These are phyloP conservation scores for Cyprinus carpio DNA, from an alignment of 2,113 vertebrate genomes.

Conservation along the genomic window DNA sequence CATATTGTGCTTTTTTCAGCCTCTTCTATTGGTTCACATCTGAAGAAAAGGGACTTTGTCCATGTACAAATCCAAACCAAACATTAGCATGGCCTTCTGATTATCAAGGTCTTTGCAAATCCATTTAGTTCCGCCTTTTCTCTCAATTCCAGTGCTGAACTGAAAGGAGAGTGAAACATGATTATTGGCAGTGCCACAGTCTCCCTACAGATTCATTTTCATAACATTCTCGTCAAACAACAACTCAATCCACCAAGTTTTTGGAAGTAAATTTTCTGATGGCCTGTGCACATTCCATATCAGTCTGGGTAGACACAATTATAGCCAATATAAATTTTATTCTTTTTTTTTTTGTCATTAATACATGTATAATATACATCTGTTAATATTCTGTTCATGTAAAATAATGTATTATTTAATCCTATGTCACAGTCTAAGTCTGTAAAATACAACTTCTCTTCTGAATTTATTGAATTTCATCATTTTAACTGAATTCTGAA, in stretches of 20 bases:
- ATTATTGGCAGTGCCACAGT: background rate
- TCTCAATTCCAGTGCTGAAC: conserved; percentile 1
- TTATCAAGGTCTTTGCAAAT: conserved; percentile 25
- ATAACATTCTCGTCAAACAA: background rate
- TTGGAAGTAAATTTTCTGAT: background rate
- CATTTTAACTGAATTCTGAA: background rate
- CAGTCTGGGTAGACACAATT: background rate
- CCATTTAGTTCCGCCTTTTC: conserved; percentile 32
- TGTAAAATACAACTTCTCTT: background rate
- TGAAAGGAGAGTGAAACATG: conserved; percentile 4
- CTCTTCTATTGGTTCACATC: background rate
- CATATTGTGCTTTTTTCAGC: background rate
- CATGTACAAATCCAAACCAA: conserved; percentile 13
- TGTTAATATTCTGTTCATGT: background rate
- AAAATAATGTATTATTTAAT: background rate
- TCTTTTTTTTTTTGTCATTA: background rate
- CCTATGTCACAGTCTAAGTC: background rate
- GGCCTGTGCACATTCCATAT: background rate
- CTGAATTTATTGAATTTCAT: background rate
- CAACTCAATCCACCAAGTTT: background rate
- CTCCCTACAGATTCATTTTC: background rate
- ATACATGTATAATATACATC: background rate
- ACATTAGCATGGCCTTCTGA: conserved; percentile 7
- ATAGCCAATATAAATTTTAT: background rate
- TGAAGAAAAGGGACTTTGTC: background rate